phyloP scores from a whole-genome alignment of 2,888 invertebrate species.

The Ferdinandea cuprea region DNA sequence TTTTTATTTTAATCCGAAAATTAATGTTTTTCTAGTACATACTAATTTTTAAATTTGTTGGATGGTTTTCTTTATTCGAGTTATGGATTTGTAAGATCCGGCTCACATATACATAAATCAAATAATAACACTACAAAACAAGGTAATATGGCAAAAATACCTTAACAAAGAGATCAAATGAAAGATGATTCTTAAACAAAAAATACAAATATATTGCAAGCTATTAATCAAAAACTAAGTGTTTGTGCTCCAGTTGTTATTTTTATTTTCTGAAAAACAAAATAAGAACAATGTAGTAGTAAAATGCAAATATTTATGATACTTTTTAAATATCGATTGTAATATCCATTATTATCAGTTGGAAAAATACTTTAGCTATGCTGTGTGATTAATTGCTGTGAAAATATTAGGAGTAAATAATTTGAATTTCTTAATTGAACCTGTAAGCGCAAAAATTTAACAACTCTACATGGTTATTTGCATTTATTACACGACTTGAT shows the following conservation, averaged over 20 bases:
- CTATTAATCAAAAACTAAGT: constrained; percentile 32
- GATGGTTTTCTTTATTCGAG: constrained; percentile 60
- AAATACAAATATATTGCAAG: constrained; percentile 30
- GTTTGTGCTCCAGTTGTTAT: constrained; percentile 45
- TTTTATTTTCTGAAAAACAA: constrained; percentile 38
- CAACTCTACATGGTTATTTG: no score
- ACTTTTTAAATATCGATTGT: no score
- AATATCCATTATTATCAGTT: no score
- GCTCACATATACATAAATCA: constrained; percentile 30
- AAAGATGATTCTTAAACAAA: constrained; percentile 60
- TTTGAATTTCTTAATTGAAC: no score
- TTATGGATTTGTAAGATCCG: constrained; percentile 29
- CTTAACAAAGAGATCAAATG: constrained; percentile 66
- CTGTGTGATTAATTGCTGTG: no score
- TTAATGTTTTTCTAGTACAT: constrained; percentile 36
- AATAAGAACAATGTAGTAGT: constrained; percentile 7
- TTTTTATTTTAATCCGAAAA: constrained; percentile 32
- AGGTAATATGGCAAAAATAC: constrained; percentile 36
- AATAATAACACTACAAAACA: constrained; percentile 10
- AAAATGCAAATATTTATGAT: background rate
- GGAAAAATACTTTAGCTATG: no score
- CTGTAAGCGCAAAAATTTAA: no score
- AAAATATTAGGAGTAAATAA: no score
- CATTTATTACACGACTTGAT: background rate
- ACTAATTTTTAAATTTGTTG: constrained; percentile 49